Conservation (phyloP, 2,888 invertebrate genomes). For the Agrochola lota region DNA sequence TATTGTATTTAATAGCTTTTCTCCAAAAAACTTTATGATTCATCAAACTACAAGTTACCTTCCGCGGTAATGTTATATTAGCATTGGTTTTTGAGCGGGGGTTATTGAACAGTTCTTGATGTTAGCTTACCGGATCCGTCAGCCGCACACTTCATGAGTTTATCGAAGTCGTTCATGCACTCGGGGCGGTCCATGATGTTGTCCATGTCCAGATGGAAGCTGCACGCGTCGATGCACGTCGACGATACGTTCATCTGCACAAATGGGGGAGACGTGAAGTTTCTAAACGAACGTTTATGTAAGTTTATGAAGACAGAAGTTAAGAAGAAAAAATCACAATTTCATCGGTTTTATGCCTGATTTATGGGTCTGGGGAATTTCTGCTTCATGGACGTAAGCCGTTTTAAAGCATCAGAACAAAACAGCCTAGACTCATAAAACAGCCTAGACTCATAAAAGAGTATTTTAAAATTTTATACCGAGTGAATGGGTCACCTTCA, state of each 20-base stretch:
- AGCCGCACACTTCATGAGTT: conserved; percentile 96
- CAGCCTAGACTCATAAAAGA: background rate
- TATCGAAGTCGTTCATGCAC: conserved; percentile 95
- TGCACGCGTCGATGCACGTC: conserved; percentile 95
- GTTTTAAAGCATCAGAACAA: background rate
- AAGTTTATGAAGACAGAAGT: background rate
- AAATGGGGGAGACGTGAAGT: background rate
- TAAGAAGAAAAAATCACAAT: background rate
- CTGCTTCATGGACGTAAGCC: background rate
- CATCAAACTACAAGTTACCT: no score
- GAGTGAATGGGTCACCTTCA: background rate
- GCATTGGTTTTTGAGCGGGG: no score
- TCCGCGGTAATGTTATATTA: no score
- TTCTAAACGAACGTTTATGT: background rate
- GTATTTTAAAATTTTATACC: background rate
- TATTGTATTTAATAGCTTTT: no score
- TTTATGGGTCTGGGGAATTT: background rate
- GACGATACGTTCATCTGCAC: conserved; percentile 93
- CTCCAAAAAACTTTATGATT: no score
- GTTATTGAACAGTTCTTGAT: no score
- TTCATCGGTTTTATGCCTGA: background rate
- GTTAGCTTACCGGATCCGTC: conserved; percentile 91
- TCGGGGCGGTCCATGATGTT: conserved; percentile 95
- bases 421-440: background rate
- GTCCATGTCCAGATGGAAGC: conserved; percentile 95